phyloP scores from a whole-genome alignment of 2,797 vertebrate species.

The Coregonus suidteri region DNA sequence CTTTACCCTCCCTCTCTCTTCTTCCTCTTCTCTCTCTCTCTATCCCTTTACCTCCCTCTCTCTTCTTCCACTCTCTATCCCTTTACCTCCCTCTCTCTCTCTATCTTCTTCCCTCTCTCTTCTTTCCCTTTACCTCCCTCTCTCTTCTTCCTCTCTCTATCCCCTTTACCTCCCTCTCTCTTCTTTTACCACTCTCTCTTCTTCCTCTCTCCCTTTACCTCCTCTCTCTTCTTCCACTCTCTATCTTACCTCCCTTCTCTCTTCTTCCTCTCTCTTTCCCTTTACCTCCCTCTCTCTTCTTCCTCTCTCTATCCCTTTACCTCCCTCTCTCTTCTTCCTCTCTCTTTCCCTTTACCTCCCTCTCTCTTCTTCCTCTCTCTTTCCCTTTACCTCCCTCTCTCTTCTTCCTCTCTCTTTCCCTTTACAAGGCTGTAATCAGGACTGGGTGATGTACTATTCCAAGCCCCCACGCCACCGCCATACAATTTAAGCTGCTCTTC shows the following conservation, averaged over 20 bases:
- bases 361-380: background rate
- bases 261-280: background rate
- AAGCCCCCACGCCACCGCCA: background rate
- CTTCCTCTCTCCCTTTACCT: background rate
- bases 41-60: background rate
- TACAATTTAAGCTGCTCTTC: background rate
- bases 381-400: no score
- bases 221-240: background rate
- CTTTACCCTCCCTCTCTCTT: background rate
- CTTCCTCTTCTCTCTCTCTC: background rate
- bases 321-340: background rate
- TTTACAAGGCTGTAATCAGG: slow-evolving; percentile 21
- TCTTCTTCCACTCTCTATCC: background rate
- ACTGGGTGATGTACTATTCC: background rate
- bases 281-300: background rate
- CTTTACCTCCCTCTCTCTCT: background rate
- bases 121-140: background rate
- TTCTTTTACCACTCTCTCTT: background rate
- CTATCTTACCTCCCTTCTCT: background rate
- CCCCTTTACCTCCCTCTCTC: background rate
- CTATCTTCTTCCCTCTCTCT: no score
- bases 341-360: background rate
- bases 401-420: background rate
- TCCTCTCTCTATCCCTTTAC: background rate
- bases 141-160: background rate